A percentile compares a stretch with the other conserved stretches of the same genome.
phyloP scores from a whole-genome alignment of 1,140 invertebrate genomes.

The Zaprionus vittiger region DNA sequence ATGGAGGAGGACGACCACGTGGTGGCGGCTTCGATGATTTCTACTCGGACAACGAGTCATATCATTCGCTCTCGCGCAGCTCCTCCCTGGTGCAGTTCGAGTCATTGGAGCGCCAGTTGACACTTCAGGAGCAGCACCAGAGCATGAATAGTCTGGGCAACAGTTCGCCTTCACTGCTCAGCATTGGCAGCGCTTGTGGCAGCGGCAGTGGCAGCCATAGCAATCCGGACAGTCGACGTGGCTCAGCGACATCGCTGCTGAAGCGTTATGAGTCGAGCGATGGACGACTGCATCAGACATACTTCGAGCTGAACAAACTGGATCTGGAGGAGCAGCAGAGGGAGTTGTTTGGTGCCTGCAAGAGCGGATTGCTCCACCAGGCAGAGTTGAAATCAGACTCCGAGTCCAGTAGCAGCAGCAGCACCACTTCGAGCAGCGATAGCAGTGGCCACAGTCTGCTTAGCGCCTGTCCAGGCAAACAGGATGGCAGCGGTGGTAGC shows the following conservation, averaged over 20 bases:
- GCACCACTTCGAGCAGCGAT: conserved; percentile 43
- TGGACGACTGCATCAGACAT: conserved; percentile 77
- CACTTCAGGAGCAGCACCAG: conserved; percentile 72
- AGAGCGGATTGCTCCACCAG: conserved; percentile 48
- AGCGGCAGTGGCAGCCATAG: conserved; percentile 63
- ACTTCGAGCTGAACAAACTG: conserved; percentile 80
- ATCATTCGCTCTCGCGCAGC: conserved; percentile 87
- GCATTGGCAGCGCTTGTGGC: conserved; percentile 60
- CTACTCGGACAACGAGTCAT: conserved; percentile 85
- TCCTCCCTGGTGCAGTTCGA: conserved; percentile 93
- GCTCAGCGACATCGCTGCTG: conserved; percentile 64
- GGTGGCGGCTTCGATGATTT: conserved; percentile 80
- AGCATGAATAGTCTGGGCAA: conserved; percentile 71
- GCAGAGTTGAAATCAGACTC: conserved; percentile 68
- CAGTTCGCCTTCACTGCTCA: conserved; percentile 84
- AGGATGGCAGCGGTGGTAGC: conserved; percentile 60
- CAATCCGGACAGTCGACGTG: conserved; percentile 71
- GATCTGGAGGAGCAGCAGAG: conserved; percentile 64
- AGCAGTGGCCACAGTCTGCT: conserved; percentile 68
- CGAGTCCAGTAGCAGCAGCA: conserved; percentile 59
- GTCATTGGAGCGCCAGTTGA: conserved; percentile 85
- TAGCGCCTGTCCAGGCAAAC: conserved; percentile 44
- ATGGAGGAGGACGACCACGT: conserved; percentile 59
- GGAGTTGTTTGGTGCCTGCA: conserved; percentile 49
- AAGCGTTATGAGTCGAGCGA: conserved; percentile 78